phyloP scores from a whole-genome alignment of 2,113 vertebrate species.

The Coreoperca whiteheadi region DNA sequence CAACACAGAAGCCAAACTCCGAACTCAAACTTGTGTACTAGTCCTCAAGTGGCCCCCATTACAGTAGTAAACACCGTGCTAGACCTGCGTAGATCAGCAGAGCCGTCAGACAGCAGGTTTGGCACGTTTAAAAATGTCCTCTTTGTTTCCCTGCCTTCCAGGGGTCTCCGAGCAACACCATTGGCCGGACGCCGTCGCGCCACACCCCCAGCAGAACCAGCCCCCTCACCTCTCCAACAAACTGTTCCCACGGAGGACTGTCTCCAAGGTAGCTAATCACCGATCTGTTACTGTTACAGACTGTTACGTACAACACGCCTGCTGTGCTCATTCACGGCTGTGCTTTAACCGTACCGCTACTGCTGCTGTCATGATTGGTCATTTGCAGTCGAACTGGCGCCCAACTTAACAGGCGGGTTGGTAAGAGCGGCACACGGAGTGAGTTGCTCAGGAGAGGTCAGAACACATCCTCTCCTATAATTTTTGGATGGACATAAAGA shows the following conservation, averaged over 20 bases:
- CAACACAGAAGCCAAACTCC: not conserved
- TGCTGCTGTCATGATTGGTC: not conserved
- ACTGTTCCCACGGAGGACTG: slow-evolving; percentile 97
- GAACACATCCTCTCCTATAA: not conserved
- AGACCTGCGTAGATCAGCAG: no score
- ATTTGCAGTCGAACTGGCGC: not conserved
- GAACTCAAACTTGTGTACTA: not conserved
- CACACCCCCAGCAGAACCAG: slow-evolving; percentile 95
- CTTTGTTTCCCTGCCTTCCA: slow-evolving; percentile 64
- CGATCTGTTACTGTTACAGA: accelerated
- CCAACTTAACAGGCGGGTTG: not conserved
- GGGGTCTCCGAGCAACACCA: slow-evolving; percentile 97
- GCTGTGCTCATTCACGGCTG: slow-evolving; percentile 26
- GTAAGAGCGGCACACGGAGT: slow-evolving; percentile 2
- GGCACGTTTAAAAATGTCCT: not conserved
- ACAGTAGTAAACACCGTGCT: not conserved
- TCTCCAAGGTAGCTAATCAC: slow-evolving; percentile 91
- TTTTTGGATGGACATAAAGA: not conserved
- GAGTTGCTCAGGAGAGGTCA: slow-evolving; percentile 39
- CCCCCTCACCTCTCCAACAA: slow-evolving; percentile 96
- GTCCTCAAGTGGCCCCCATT: no score
- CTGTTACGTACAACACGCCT: not conserved
- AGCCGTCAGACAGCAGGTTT: not conserved
- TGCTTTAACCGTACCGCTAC: not conserved
- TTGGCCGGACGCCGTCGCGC: slow-evolving; percentile 91